Evolutionary conservation across 2,113 vertebrate species (phyloP).

Genomic region (Anolis sagrei): DNA sequence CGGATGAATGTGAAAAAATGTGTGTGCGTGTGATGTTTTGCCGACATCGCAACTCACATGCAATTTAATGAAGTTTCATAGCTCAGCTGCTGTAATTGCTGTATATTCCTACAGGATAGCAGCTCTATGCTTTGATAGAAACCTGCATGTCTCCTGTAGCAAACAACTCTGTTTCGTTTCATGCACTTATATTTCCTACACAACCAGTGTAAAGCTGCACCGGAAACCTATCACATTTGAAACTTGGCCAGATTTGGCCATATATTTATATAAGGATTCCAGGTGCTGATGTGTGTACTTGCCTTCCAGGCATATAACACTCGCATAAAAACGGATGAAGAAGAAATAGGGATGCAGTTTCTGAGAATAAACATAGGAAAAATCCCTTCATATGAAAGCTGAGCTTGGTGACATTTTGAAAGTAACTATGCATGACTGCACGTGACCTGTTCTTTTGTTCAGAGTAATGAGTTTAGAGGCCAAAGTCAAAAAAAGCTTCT

Average conservation of each 20-base stretch:
- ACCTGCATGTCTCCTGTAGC: background rate
- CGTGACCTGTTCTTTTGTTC: rapidly evolving
- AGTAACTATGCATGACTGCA: slow-evolving; percentile 44
- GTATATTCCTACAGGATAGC: background rate
- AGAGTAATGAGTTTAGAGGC: rapidly evolving
- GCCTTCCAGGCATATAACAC: slow-evolving; percentile 17
- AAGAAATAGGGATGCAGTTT: slow-evolving; percentile 17
- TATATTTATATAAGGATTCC: background rate
- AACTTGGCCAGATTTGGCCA: slow-evolving; percentile 20
- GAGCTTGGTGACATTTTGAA: slow-evolving; percentile 43
- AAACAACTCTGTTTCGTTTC: background rate
- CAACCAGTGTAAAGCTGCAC: background rate
- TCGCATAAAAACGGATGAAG: slow-evolving; percentile 20
- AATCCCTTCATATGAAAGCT: slow-evolving; percentile 17
- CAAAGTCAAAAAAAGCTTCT: rapidly evolving
- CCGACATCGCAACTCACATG: background rate
- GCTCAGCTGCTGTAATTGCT: background rate
- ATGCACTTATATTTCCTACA: background rate
- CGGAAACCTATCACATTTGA: background rate
- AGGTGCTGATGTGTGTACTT: slow-evolving; percentile 29
- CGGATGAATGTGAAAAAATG: background rate
- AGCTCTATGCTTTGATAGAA: background rate
- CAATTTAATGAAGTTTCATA: background rate
- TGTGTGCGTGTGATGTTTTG: background rate
- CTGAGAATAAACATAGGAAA: slow-evolving; percentile 38